phyloP scores from a whole-genome alignment of 2,797 vertebrate genomes.

The Poeciliopsis paucimaculata region DNA sequence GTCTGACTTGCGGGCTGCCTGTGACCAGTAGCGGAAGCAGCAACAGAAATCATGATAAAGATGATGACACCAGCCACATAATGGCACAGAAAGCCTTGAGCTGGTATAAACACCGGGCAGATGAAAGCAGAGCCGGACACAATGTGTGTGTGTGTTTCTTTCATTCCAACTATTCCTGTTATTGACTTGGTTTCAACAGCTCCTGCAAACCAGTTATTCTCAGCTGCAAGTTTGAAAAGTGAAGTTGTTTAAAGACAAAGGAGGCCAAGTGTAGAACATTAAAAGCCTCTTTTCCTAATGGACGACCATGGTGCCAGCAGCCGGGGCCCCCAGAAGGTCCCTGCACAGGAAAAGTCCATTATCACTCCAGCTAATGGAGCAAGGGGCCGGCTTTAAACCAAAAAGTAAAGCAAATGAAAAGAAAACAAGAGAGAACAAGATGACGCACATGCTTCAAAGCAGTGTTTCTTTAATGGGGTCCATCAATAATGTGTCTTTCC shows the following conservation, averaged over 20 bases:
- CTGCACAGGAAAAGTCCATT: constrained; percentile 74
- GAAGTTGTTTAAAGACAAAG: constrained; percentile 53
- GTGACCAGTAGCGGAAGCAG: constrained; percentile 66
- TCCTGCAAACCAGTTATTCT: background rate
- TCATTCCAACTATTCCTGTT: constrained; percentile 26
- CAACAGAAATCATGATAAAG: constrained; percentile 53
- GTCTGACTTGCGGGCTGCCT: constrained; percentile 56
- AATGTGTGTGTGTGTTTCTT: constrained; percentile 19
- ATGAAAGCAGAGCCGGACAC: constrained; percentile 34
- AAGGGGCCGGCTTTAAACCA: constrained; percentile 54
- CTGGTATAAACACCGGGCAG: constrained; percentile 51
- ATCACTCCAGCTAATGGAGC: constrained; percentile 74
- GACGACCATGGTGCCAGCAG: constrained; percentile 54
- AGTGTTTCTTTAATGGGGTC: constrained; percentile 70
- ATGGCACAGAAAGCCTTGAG: constrained; percentile 40
- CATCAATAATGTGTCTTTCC: constrained; percentile 73
- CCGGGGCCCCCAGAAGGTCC: constrained; percentile 40
- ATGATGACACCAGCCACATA: constrained; percentile 59
- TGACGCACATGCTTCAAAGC: constrained; percentile 63
- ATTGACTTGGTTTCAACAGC: constrained; percentile 15
- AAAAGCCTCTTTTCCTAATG: constrained; percentile 58
- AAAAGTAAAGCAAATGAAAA: constrained; percentile 57
- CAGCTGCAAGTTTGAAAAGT: constrained; percentile 37
- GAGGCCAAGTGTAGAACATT: constrained; percentile 50
- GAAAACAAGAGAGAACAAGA: constrained; percentile 64